Conservation (phyloP, 2,113 vertebrate species). For the Malaclemys terrapin region DNA sequence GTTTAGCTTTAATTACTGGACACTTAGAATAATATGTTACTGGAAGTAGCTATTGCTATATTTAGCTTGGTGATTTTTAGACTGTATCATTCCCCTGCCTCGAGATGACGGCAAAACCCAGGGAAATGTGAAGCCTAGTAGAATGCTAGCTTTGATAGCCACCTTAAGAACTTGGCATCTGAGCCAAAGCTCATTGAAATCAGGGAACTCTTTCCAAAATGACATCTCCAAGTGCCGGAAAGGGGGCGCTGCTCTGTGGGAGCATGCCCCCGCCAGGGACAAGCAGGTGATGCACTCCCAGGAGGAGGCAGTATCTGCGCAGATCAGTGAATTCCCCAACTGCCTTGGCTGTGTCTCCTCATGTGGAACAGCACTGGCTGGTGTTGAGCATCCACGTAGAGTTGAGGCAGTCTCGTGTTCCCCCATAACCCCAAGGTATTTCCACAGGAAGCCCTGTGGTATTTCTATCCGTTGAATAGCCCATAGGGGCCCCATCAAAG, state of each 20-base stretch:
- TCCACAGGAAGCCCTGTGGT: accelerated
- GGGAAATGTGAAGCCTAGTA: not conserved
- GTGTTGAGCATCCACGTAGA: not conserved
- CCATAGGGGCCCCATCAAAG: not conserved
- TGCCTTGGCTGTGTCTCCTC: not conserved
- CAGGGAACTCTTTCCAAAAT: not conserved
- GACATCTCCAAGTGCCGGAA: not conserved
- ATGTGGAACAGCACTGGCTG: not conserved
- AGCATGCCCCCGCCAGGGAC: not conserved
- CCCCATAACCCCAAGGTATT: not conserved
- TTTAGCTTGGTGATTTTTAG: constrained; percentile 53
- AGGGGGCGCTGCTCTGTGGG: not conserved
- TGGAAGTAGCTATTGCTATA: constrained; percentile 62
- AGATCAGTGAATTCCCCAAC: not conserved
- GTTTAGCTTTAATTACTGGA: constrained; percentile 33
- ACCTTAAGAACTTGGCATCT: not conserved
- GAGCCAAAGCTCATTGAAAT: not conserved
- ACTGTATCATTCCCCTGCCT: not conserved
- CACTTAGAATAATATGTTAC: constrained; percentile 47
- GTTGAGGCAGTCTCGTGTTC: not conserved
- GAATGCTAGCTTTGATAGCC: not conserved
- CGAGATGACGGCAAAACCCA: not conserved
- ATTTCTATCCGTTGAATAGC: not conserved
- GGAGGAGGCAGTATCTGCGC: accelerated
- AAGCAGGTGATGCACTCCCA: not conserved